phyloP scores from a whole-genome alignment of 2,113 vertebrate species.

The Sceloporus undulatus region DNA sequence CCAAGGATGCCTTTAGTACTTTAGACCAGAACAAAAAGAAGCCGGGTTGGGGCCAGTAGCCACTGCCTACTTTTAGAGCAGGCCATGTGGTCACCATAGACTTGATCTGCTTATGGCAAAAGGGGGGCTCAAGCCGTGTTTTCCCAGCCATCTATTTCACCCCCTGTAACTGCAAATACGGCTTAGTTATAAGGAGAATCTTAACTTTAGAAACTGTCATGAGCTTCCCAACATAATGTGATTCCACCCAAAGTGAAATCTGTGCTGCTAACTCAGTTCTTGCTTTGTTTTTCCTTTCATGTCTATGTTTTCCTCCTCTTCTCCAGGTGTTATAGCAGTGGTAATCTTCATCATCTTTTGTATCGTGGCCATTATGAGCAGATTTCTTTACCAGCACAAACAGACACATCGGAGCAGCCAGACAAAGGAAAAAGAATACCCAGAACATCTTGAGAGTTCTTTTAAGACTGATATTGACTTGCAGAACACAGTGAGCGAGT shows the following conservation, averaged over 20 bases:
- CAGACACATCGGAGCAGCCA: constrained; percentile 82
- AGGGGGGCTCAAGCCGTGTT: too few species aligned
- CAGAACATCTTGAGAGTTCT: constrained; percentile 85
- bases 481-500: constrained; percentile 90
- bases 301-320: constrained; percentile 10
- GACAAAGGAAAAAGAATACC: constrained; percentile 88
- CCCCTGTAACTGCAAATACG: background rate
- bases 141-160: too few species aligned
- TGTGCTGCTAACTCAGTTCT: background rate
- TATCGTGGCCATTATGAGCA: constrained; percentile 87
- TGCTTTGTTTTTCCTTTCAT: constrained; percentile 15
- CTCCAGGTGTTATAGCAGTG: constrained; percentile 89
- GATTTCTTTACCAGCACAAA: constrained; percentile 92
- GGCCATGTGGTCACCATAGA: too few species aligned
- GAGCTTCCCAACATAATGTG: background rate
- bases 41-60: too few species aligned
- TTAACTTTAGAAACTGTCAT: background rate
- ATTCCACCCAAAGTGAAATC: background rate
- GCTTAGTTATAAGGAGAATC: background rate
- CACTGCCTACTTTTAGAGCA: too few species aligned
- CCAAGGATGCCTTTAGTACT: too few species aligned
- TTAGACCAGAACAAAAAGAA: too few species aligned
- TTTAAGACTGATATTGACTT: constrained; percentile 93
- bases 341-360: constrained; percentile 92
- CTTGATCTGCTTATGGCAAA: too few species aligned